Evolutionary conservation across 2,888 invertebrate species (phyloP), one percentile per base, ranked within the genome.

Genomic region (Cryptus armator): DNA sequence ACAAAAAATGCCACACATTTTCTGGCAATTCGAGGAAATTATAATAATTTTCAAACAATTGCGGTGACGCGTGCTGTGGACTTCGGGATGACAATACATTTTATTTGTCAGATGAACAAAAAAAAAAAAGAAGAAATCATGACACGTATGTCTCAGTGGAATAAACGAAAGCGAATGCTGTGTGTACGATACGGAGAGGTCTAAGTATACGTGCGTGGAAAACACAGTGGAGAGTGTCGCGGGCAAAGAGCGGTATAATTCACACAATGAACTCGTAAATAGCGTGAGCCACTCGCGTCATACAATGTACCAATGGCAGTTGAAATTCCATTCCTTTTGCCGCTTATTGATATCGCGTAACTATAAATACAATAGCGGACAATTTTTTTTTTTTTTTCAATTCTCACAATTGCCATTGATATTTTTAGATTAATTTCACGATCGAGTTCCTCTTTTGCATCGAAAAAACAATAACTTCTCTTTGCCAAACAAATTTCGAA

Each of bases 301-400:
- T 74, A 78, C 74, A 71, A 71, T 37, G 37, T 64, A 81, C 62
- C 70, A 48, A 75, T 75, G 48, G 37, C 59, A 71, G 81, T 66
- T 82, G 85, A 71, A 82, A 85, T 85, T 85, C 81, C 85, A 85
- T 85, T 85, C 85, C 82, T 79, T 85, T 85, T 82, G 62, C 70
- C 29, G 75, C 78, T 79, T 82, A 85, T 85, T 85, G 75, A 85
- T 85, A 37, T 7, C 37, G 78, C 81, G 16, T 37, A 75, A 75
- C 64, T 56, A 56, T 48, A 37, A 62, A 79, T 71, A 74, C 64
- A 53, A 78, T 81, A 66, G 74, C 74, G 70, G 66, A 74, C 16
- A 81, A 56, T 29, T 3, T 12, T 19, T 56, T 12, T 3, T 3
- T 4, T 19, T 10, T 56, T 59, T 14, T 62, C 59, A 7, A 32